phyloP scores from a whole-genome alignment of 2,797 vertebrate genomes.

The Rhincodon typus region DNA sequence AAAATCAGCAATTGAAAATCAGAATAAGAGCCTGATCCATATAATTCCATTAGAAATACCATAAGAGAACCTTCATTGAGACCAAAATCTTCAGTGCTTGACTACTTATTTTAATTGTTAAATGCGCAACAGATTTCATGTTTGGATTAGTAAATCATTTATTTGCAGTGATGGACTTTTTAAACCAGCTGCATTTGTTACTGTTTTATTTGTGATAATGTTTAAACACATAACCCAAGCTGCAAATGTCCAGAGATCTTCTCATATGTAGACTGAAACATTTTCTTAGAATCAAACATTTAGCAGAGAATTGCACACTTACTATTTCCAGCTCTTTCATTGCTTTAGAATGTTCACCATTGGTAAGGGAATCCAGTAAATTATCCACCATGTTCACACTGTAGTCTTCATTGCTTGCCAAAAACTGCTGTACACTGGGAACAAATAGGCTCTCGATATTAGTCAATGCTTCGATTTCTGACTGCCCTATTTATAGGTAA shows the following conservation, averaged over 20 bases:
- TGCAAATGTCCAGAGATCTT: background rate
- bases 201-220: background rate
- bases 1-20: background rate
- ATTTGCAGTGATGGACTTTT: background rate
- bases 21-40: background rate
- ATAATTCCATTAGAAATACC: background rate
- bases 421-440: conserved; percentile 72
- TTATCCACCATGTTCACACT: conserved; percentile 83
- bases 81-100: background rate
- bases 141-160: background rate
- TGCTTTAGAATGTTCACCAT: conserved; percentile 79
- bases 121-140: background rate
- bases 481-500: background rate
- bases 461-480: background rate
- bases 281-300: background rate
- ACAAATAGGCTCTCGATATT: conserved; percentile 39
- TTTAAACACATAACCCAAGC: background rate
- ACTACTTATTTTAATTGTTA: too few species aligned
- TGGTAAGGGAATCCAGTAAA: conserved; percentile 83
- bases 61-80: background rate
- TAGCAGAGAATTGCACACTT: conserved; percentile 46
- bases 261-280: background rate
- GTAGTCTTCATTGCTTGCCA: conserved; percentile 79
- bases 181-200: background rate
- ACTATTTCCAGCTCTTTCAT: conserved; percentile 67